A percentile compares a stretch with the other conserved stretches of the same genome.
These are phyloP conservation scores for Cryptus armator DNA, from an alignment of 2,888 invertebrate species.

Conservation along the genomic window DNA sequence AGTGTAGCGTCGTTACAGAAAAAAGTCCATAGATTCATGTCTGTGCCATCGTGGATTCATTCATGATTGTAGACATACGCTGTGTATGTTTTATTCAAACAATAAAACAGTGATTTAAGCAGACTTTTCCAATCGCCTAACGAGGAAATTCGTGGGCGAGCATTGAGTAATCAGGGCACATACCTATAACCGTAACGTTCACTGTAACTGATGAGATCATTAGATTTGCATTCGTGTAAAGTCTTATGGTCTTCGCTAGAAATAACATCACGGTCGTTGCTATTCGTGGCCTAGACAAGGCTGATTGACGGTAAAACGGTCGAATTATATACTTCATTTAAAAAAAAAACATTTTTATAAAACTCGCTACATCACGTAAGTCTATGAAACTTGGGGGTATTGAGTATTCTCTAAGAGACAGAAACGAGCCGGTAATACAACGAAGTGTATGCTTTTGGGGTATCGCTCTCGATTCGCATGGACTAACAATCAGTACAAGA, in stretches of 20 bases:
- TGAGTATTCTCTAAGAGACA: not conserved
- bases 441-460: conserved; percentile 22
- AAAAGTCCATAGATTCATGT: not conserved
- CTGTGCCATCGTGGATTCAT: not conserved
- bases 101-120: conserved; percentile 10
- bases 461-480: conserved; percentile 32
- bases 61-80: not conserved
- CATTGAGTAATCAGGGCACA: conserved; percentile 31
- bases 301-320: conserved; percentile 2
- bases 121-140: conserved; percentile 2
- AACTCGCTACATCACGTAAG: no score
- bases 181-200: conserved; percentile 34
- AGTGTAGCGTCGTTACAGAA: not conserved
- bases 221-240: conserved; percentile 46
- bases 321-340: not conserved
- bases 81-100: conserved; percentile 3
- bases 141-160: conserved; percentile 52
- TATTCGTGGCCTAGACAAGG: not conserved
- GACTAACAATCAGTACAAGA: conserved; percentile 39
- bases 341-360: no score
- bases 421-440: conserved; percentile 43
- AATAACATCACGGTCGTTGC: conserved; percentile 21
- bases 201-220: conserved; percentile 55
- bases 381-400: no score
- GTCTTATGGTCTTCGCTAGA: conserved; percentile 40